A percentile compares a stretch with the other conserved stretches of the same genome.
These are phyloP conservation scores for Zaprionus nigranus DNA, from an alignment of 1,140 invertebrate genomes.

Conservation along the genomic window DNA sequence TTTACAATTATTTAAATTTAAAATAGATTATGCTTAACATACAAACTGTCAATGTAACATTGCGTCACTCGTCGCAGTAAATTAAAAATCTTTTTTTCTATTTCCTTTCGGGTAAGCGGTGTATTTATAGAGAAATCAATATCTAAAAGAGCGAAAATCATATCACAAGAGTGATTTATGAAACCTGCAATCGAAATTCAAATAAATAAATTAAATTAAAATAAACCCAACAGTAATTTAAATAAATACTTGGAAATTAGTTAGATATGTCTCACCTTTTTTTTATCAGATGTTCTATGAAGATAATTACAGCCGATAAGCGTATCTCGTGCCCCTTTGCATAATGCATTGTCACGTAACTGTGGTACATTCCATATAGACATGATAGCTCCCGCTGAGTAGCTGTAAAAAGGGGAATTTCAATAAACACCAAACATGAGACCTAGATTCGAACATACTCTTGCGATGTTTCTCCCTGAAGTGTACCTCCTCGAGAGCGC, in stretches of 20 bases:
- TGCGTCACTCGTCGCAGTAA: conserved; percentile 41
- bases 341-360: conserved; percentile 47
- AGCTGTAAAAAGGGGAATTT: conserved; percentile 1
- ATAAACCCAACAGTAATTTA: not conserved
- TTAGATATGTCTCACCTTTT: conserved; percentile 35
- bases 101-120: conserved; percentile 8
- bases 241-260: not conserved
- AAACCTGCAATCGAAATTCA: conserved; percentile 36
- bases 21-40: conserved; percentile 13
- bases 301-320: conserved; percentile 42
- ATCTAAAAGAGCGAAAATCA: conserved; percentile 20
- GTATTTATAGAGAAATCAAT: conserved; percentile 6
- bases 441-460: conserved; percentile 13
- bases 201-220: no score
- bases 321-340: conserved; percentile 24
- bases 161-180: conserved; percentile 45
- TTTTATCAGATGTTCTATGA: conserved; percentile 42
- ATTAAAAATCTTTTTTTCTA: conserved; percentile 16
- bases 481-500: conserved; percentile 9
- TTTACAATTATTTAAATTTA: not conserved
- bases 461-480: not conserved
- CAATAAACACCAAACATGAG: not conserved
- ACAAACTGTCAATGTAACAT: conserved; percentile 46
- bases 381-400: conserved; percentile 27
- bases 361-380: conserved; percentile 56